These are phyloP conservation scores for Druon quercuslanigerum DNA, from an alignment of 1,140 invertebrate species.

Conservation along the genomic window DNA sequence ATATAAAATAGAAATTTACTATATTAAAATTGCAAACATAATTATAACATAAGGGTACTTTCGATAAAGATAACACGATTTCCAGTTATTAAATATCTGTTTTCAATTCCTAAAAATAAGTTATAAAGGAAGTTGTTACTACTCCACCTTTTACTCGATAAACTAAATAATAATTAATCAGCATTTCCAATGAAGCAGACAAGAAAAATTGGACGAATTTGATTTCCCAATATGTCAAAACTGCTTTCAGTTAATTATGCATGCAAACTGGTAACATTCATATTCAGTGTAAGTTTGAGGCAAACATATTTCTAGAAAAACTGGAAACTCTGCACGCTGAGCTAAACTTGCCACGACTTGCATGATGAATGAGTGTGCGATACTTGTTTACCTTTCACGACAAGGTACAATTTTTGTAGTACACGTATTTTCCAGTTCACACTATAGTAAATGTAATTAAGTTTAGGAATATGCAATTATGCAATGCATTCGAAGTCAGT, in stretches of 20 bases:
- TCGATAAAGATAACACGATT: no score
- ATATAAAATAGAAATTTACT: no score
- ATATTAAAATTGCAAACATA: no score
- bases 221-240: conserved; percentile 20
- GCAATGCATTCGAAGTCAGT: background rate
- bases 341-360: background rate
- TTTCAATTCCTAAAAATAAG: no score
- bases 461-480: background rate
- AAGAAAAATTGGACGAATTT: conserved; percentile 5
- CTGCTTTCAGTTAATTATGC: conserved; percentile 27
- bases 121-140: background rate
- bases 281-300: conserved; percentile 3
- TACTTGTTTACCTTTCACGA: conserved; percentile 15
- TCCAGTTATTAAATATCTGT: no score
- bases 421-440: conserved; percentile 8
- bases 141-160: background rate
- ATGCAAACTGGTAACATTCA: background rate
- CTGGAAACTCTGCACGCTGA: conserved; percentile 12
- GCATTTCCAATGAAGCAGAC: background rate
- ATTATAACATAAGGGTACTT: no score
- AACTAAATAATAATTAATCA: background rate
- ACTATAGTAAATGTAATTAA: conserved; percentile 16
- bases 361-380: background rate
- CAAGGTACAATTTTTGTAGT: conserved; percentile 1
- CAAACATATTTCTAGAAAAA: conserved; percentile 16